Evolutionary conservation across 2,888 invertebrate species (phyloP), one percentile per base, ranked within the genome.

Genomic region (Cosmopolites sordidus): DNA sequence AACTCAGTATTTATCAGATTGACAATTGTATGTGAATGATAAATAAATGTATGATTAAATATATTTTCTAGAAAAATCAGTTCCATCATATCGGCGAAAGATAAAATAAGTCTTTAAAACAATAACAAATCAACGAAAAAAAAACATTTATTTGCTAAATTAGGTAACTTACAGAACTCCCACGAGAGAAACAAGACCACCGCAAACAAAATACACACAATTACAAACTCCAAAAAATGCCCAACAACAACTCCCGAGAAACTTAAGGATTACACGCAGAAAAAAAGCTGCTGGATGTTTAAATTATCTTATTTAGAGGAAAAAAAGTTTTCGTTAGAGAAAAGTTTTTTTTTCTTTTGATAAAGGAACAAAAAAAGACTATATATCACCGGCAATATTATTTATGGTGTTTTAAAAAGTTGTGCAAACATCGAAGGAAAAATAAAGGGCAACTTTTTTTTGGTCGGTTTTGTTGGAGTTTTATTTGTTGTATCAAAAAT

Each of bases 301-400:
- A 33, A 33, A 33, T 33, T 33, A 33, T 33, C 33, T 33, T 33
- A 33, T 33, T 33, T 33, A 33, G 33, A 33, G n/a, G 33, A 33
- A 33, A 22, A 22, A 33, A 33, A 33, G 33, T 33, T 33, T 33
- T n/a, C 8, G 33, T 33, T 12, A 12, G 33, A 33, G 33, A 2
- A n/a, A 33, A 33, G 8, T 33, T 33, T 33, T 33, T 33, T 33
- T n/a, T 11, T 33, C 12, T 33, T 33, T 33, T 33, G 33, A 33
- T 33, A 33, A 33, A 33, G 33, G 33, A 33, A 12, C 33, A 12
- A 33, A 12, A 33, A 33, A 33, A 33, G 33, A 12, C 22, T 11
- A 33, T 33, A 33, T 33, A 33, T 33, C 33, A 33, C 33, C 12
- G 33, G n/a, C n/a, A 33, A 33, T 33, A 33, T 12, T 33, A 33